Evolutionary conservation across 2,797 vertebrate genomes (phyloP).

Genomic region (Phataginus tetradactyla): DNA sequence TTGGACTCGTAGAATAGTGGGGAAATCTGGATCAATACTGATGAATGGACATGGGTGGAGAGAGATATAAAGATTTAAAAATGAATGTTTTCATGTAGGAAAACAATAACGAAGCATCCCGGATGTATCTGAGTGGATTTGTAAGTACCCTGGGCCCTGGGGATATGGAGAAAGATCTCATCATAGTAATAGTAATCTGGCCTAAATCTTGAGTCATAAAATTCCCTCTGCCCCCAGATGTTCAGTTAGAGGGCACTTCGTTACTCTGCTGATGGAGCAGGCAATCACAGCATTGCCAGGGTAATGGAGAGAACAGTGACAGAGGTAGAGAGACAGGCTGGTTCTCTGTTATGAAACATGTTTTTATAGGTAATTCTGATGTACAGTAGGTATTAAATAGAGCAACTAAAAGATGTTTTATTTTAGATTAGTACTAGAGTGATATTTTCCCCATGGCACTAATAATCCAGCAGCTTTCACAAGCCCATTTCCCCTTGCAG

Average conservation of each 20-base stretch:
- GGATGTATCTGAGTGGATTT: background rate
- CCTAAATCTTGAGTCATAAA: background rate
- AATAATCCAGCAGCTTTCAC: slow-evolving; percentile 59
- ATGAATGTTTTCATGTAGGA: slow-evolving; percentile 17
- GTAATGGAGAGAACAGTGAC: slow-evolving; percentile 12
- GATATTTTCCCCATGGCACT: slow-evolving; percentile 59
- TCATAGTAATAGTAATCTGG: background rate
- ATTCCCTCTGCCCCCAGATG: slow-evolving; percentile 38
- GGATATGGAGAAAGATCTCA: slow-evolving; percentile 27
- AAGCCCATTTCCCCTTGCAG: background rate
- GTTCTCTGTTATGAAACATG: slow-evolving; percentile 55
- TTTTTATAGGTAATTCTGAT: slow-evolving; percentile 62
- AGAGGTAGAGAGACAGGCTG: background rate
- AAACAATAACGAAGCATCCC: slow-evolving; percentile 36
- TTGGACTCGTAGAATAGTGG: background rate
- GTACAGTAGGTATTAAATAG: slow-evolving; percentile 59
- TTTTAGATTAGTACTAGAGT: slow-evolving; percentile 60
- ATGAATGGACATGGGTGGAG: slow-evolving; percentile 13
- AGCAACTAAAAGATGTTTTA: slow-evolving; percentile 66
- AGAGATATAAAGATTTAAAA: background rate
- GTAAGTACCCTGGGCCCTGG: background rate
- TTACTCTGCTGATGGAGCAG: slow-evolving; percentile 43
- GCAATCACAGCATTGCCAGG: background rate
- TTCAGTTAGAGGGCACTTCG: background rate
- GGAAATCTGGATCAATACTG: slow-evolving; percentile 57